phyloP scores from a whole-genome alignment of 2,888 invertebrate genomes.

The Lasioglossum leucozonium region DNA sequence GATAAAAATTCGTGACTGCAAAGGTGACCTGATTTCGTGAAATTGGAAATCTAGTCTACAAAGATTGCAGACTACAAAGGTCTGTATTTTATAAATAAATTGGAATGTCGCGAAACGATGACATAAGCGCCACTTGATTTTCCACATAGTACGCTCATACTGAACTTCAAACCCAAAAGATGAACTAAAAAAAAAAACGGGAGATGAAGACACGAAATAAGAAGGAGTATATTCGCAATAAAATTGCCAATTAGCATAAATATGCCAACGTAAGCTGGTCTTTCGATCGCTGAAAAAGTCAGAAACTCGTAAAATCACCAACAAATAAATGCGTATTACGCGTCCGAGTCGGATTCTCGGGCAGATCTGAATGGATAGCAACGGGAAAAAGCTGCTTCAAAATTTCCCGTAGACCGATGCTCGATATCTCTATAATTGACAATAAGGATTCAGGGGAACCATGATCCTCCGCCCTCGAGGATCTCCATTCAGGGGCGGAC shows the following conservation, averaged over 20 bases:
- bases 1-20: neutral
- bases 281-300: neutral
- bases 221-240: neutral
- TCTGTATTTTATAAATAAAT: neutral
- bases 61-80: neutral
- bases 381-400: neutral
- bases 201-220: neutral
- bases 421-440: slow-evolving; percentile 29
- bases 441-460: slow-evolving; percentile 31
- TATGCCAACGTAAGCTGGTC: neutral
- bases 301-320: neutral
- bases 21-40: neutral
- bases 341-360: neutral
- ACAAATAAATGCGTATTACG: neutral
- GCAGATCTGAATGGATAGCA: neutral
- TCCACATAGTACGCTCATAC: too few species aligned
- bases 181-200: neutral
- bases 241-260: neutral
- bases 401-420: neutral
- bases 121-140: neutral
- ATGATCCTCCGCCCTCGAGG: slow-evolving; percentile 17
- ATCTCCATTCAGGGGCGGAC: slow-evolving; percentile 1
- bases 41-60: neutral
- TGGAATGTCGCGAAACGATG: neutral
- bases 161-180: too few species aligned